These are phyloP conservation scores for Tragelaphus eurycerus DNA, from an alignment of 2,797 vertebrate genomes.

Conservation along the genomic window DNA sequence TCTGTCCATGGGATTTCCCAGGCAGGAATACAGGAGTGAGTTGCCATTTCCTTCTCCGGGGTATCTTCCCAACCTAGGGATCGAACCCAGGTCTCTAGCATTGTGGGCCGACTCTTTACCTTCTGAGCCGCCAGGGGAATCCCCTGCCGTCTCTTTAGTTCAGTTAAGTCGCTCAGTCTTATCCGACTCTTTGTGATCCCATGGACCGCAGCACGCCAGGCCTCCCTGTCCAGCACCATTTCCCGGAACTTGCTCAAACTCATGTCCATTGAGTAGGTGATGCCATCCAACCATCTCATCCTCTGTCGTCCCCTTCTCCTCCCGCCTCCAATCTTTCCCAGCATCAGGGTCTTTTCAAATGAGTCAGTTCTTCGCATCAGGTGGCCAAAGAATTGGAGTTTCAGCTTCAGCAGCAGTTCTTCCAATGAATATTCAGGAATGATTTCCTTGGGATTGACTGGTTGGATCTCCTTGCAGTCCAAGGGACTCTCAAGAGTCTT, in stretches of 20 bases:
- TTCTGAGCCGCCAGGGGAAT: background rate
- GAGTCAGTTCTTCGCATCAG: background rate
- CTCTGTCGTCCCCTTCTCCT: background rate
- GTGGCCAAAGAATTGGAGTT: background rate
- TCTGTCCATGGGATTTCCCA: background rate
- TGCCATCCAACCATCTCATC: background rate
- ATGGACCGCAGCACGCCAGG: background rate
- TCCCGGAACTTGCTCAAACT: background rate
- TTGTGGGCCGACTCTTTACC: background rate
- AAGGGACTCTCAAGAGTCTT: background rate
- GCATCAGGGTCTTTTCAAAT: background rate
- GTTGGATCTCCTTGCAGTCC: background rate
- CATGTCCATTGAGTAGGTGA: background rate
- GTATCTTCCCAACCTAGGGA: background rate
- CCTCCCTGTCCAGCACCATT: background rate
- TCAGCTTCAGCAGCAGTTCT: background rate
- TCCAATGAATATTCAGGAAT: background rate
- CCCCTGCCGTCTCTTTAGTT: background rate
- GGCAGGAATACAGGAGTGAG: background rate
- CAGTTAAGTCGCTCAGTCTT: background rate
- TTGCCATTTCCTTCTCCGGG: background rate
- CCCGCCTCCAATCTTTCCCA: background rate
- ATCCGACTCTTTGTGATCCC: background rate
- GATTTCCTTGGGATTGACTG: background rate
- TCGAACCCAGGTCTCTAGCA: background rate